These are phyloP conservation scores for Balearica regulorum DNA, from an alignment of 2,797 vertebrate species.

Conservation along the genomic window DNA sequence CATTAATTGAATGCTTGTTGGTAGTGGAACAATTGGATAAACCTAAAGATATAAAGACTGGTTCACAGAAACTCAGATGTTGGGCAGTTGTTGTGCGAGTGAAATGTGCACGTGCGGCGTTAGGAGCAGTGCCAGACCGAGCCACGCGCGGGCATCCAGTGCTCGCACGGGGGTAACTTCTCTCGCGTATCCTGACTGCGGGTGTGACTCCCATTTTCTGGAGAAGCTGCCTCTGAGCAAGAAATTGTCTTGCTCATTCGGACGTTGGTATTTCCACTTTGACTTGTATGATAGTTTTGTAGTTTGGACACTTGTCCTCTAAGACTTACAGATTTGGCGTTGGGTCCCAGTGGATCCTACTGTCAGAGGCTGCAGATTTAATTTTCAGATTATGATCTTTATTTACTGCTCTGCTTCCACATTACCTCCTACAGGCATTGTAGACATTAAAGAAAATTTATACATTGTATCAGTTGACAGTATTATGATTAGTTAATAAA, in stretches of 20 bases:
- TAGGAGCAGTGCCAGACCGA: not conserved
- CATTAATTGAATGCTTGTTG: not conserved
- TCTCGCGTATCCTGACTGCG: not conserved
- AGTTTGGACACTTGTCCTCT: not conserved
- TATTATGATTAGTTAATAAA: not conserved
- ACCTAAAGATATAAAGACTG: not conserved
- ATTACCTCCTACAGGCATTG: not conserved
- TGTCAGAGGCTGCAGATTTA: not conserved
- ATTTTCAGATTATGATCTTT: conserved; percentile 10
- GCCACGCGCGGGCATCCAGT: not conserved
- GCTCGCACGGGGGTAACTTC: not conserved
- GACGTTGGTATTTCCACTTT: not conserved
- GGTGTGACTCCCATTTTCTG: not conserved
- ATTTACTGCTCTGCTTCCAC: conserved; percentile 6
- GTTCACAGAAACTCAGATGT: not conserved
- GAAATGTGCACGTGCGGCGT: not conserved
- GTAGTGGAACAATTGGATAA: not conserved
- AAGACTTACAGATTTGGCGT: not conserved
- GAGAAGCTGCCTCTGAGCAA: not conserved
- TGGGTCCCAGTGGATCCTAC: not conserved
- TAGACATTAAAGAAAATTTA: not conserved
- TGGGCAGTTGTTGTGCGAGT: not conserved
- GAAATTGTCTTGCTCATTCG: not conserved
- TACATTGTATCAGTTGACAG: not conserved
- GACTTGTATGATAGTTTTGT: not conserved